Conservation (phyloP, 1,140 invertebrate species). For the Drosophila ficusphila region DNA sequence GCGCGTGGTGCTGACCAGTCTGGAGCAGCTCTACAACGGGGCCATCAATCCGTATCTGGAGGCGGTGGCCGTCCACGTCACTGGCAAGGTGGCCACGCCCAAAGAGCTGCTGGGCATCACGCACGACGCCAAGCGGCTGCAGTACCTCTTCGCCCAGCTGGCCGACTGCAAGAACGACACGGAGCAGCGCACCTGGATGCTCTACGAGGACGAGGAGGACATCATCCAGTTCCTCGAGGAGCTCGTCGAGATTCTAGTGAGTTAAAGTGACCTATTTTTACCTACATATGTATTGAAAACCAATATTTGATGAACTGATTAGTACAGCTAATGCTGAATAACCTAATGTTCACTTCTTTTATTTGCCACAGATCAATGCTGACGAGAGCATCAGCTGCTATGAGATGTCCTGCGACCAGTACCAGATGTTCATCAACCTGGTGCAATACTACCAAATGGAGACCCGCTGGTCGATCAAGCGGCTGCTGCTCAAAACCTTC, state of each 20-base stretch:
- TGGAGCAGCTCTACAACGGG: conserved; percentile 87
- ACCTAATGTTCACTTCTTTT: too few relatives aligned
- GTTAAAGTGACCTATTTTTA: conserved; percentile 25
- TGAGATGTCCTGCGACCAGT: conserved; percentile 90
- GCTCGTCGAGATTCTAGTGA: conserved; percentile 93
- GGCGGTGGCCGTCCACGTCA: conserved; percentile 78
- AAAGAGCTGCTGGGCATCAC: conserved; percentile 85
- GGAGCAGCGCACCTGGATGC: conserved; percentile 96
- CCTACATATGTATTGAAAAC: conserved; percentile 22
- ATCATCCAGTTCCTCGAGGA: conserved; percentile 93
- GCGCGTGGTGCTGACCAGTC: conserved; percentile 89
- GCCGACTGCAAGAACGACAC: conserved; percentile 96
- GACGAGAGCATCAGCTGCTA: conserved; percentile 92
- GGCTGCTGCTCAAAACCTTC: conserved; percentile 92
- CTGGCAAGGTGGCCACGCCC: conserved; percentile 80
- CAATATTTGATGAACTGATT: too few relatives aligned
- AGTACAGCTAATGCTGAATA: too few relatives aligned
- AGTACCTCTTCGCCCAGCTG: conserved; percentile 91
- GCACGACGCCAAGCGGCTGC: conserved; percentile 91
- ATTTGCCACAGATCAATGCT: conserved; percentile 90
- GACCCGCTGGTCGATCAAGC: conserved; percentile 91
- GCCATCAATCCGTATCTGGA: conserved; percentile 86
- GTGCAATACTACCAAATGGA: conserved; percentile 97
- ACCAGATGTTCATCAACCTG: conserved; percentile 90
- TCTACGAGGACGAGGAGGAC: conserved; percentile 95